Evolutionary conservation across 2,888 invertebrate genomes (phyloP), one percentile per base, ranked within the genome.

Genomic region (Nycteola revayana): DNA sequence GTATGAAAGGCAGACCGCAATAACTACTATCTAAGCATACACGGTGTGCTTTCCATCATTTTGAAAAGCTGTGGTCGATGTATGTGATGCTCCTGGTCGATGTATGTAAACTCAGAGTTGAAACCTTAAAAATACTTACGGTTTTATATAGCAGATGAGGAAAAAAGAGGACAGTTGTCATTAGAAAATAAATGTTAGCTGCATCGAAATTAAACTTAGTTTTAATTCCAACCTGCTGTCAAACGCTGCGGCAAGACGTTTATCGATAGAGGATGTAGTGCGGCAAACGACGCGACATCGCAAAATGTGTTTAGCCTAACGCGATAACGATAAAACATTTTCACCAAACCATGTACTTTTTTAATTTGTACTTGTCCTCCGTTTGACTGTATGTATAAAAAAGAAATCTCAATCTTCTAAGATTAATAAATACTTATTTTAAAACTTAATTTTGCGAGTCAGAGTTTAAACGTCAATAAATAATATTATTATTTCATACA

Each of bases 181-280:
- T 28, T 27, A 49, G 28, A 60, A 62, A 64, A 63, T 47, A 45
- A 36, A 43, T 52, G 50, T 50, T 64, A 51, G 25, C 10, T n/a
- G 11, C 34, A 31, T 42, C 36, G 48, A 34, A 49, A 58, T 66
- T 66, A 59, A 64, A 55, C 34, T 47, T 37, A 52, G 31, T 43
- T 36, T 37, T 29, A 47, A 36, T 49, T 32, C 32, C 33, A 42
- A 38, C 29, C 33, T 42, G 37, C 50, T 53, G 48, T 53, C 47
- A 50, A 49, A 54, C 49, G 46, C 51, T 42, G 48, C 45, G 45
- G n/a, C 21, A n/a, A 21, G 47, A 37, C 53, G 50, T 71, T 75
- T 79, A 80, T 81, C 76, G 71, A 63, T 51, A 71, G 61, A 75
- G 75, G 76, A 79, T 78, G 73, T 72, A 65, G 57, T 66, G 56